phyloP scores from a whole-genome alignment of 1,140 invertebrate genomes.

The Doryteuthis pealeii region DNA sequence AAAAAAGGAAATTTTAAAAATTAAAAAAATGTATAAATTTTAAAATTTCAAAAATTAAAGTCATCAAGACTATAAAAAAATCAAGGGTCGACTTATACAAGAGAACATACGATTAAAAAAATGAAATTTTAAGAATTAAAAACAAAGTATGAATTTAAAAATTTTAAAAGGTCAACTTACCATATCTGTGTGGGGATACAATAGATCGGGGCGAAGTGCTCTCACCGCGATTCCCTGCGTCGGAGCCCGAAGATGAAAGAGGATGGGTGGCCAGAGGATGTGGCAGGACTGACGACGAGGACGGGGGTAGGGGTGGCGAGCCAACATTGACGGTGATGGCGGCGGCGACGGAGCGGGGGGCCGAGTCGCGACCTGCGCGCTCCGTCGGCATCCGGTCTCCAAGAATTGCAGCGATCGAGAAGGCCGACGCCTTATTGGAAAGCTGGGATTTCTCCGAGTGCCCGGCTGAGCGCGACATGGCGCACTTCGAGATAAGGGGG shows the following conservation, averaged over 20 bases:
- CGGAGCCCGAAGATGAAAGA: no score
- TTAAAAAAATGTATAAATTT: no score
- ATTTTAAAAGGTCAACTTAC: neutral
- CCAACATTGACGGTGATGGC: neutral
- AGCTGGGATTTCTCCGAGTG: conserved; percentile 35
- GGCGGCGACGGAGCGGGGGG: neutral
- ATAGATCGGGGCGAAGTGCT: neutral
- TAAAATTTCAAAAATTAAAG: no score
- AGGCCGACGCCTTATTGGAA: conserved; percentile 45
- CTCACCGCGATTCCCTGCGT: neutral
- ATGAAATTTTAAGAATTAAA: no score
- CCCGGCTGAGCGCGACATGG: conserved; percentile 17
- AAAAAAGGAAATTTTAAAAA: no score
- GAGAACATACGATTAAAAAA: no score
- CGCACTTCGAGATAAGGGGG: conserved; percentile 21
- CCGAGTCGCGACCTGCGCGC: neutral
- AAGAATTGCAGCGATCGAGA: conserved; percentile 50
- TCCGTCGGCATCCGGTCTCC: conserved; percentile 25
- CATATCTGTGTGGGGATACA: neutral
- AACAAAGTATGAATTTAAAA: no score
- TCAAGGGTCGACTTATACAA: no score
- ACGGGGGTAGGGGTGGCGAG: neutral
- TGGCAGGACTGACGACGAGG: neutral
- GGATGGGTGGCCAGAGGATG: no score
- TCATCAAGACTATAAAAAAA: no score